phyloP scores from a whole-genome alignment of 2,888 invertebrate genomes.

The Tridacna crocea region DNA sequence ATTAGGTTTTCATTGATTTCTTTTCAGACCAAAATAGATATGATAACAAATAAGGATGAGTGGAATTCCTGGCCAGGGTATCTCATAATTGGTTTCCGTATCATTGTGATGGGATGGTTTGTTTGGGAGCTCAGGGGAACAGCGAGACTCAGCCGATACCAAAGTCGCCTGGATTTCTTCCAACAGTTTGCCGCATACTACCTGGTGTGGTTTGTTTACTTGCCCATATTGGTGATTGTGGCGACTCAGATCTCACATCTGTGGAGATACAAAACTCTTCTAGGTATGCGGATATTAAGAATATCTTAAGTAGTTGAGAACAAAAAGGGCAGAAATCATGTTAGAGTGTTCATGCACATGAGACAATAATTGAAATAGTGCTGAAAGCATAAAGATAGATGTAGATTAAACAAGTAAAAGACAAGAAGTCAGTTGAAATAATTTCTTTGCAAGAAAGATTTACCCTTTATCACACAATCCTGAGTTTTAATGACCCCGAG shows the following conservation, averaged over 20 bases:
- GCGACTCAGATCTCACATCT: slow-evolving; percentile 96
- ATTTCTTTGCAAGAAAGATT: too few species aligned
- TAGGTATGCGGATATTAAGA: slow-evolving; percentile 88
- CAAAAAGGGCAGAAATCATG: too few species aligned
- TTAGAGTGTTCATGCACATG: background rate
- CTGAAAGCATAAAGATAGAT: background rate
- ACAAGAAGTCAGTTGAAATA: too few species aligned
- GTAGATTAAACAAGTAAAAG: too few species aligned
- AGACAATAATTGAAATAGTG: background rate
- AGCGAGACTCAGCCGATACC: slow-evolving; percentile 91
- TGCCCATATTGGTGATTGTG: slow-evolving; percentile 96
- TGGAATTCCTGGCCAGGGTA: slow-evolving; percentile 99
- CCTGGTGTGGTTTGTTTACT: slow-evolving; percentile 98
- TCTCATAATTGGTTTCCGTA: slow-evolving; percentile 94
- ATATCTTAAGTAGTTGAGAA: too few species aligned
- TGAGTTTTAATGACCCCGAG: too few species aligned
- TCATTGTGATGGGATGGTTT: slow-evolving; percentile 95
- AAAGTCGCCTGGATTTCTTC: slow-evolving; percentile 94
- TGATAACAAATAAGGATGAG: slow-evolving; percentile 97
- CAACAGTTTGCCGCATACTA: slow-evolving; percentile 98
- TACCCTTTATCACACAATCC: too few species aligned
- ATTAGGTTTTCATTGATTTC: slow-evolving; percentile 23
- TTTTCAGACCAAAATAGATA: slow-evolving; percentile 95
- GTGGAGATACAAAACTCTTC: slow-evolving; percentile 96
- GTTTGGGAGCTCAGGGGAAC: slow-evolving; percentile 90